Conservation (phyloP, 2,113 vertebrate species). For the Tupaia chinensis region DNA sequence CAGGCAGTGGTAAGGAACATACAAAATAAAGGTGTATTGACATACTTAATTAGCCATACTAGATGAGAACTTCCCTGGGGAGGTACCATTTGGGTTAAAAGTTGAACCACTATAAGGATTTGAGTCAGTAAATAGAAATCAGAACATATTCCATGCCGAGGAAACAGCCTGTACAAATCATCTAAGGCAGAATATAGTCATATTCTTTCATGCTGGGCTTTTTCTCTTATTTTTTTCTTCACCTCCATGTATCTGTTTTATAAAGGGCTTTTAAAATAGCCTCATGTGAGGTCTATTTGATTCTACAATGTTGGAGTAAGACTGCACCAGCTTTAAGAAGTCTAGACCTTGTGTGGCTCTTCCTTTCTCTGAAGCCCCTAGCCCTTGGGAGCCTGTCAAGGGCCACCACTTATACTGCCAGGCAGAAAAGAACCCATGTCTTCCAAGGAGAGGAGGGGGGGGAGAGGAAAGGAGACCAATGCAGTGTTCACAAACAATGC, state of each 20-base stretch:
- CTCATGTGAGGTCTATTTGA: accelerated
- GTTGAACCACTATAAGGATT: accelerated
- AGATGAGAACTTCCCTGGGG: accelerated
- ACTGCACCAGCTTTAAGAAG: background rate
- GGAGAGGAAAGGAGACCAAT: background rate
- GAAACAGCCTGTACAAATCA: background rate
- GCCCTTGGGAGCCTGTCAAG: background rate
- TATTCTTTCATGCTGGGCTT: background rate
- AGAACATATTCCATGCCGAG: accelerated
- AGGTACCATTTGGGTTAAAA: background rate
- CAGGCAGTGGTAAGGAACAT: background rate
- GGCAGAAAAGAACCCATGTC: background rate
- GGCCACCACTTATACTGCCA: background rate
- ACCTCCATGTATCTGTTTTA: background rate
- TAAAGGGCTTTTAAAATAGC: background rate
- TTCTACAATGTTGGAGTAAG: background rate
- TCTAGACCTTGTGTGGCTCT: accelerated
- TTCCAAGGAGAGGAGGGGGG: background rate
- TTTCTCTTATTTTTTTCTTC: background rate
- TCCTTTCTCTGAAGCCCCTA: background rate
- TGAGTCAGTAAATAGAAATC: too few species aligned
- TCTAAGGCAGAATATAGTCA: accelerated
- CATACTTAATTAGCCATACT: accelerated
- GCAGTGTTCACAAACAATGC: too few species aligned
- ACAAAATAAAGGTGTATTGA: background rate